Conservation (phyloP, 2,113 vertebrate species). For the Caloenas nicobarica region DNA sequence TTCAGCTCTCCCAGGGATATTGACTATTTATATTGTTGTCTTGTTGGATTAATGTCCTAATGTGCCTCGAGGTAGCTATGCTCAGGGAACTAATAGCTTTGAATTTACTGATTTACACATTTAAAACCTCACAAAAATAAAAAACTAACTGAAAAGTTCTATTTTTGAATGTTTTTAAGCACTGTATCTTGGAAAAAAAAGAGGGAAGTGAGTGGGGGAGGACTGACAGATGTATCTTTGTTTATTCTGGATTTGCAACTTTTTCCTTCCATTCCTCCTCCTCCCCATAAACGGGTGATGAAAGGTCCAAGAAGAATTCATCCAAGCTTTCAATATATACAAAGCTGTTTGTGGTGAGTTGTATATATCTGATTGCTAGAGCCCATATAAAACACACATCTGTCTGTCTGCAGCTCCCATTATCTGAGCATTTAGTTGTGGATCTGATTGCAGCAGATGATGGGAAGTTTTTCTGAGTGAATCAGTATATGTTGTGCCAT, state of each 20-base stretch:
- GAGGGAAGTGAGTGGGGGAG: not conserved
- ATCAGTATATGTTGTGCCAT: not conserved
- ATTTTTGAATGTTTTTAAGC: not conserved
- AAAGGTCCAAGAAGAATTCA: constrained; percentile 15
- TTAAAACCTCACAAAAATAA: not conserved
- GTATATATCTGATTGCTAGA: not conserved
- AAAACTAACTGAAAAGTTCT: not conserved
- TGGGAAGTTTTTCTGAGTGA: not conserved
- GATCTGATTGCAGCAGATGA: not conserved
- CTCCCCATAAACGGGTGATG: not conserved
- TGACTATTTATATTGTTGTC: not conserved
- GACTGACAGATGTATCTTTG: not conserved
- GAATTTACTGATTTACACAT: not conserved
- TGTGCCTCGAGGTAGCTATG: not conserved
- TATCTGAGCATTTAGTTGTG: not conserved
- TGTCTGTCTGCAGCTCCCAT: constrained; percentile 5
- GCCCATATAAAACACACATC: not conserved
- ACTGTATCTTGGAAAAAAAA: not conserved
- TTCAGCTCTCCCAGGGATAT: not conserved
- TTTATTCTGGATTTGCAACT: constrained; percentile 12
- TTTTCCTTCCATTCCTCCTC: not conserved
- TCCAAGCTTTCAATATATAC: not conserved
- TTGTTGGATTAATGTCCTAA: not conserved
- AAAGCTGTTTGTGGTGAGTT: not conserved
- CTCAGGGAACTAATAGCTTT: not conserved